Evolutionary conservation across 2,888 invertebrate genomes (phyloP).

Genomic region (Parnassius glacialis): DNA sequence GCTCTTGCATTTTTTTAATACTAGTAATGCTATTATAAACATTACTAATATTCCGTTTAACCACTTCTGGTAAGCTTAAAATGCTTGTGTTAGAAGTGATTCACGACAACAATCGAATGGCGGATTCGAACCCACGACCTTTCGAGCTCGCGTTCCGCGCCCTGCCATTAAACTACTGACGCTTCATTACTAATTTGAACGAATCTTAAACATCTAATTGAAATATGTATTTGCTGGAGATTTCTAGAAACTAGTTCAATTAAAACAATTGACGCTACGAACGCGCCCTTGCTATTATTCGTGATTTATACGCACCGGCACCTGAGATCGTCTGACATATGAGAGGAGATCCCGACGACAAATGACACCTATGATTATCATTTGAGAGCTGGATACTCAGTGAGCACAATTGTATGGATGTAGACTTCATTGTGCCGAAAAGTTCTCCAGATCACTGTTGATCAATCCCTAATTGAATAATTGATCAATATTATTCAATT

Average conservation of each 20-base stretch:
- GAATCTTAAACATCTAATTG: too few relatives aligned
- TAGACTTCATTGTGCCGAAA: background rate
- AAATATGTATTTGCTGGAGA: constrained; percentile 1
- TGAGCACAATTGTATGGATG: constrained; percentile 10
- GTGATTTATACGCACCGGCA: constrained; percentile 48
- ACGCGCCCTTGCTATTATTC: constrained; percentile 15
- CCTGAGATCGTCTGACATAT: constrained; percentile 37
- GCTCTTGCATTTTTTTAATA: too few relatives aligned
- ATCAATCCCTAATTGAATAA: background rate
- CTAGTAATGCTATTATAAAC: too few relatives aligned
- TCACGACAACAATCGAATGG: too few relatives aligned
- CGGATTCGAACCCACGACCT: too few relatives aligned
- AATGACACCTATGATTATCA: constrained; percentile 53
- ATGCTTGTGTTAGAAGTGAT: too few relatives aligned
- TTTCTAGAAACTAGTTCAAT: constrained; percentile 28
- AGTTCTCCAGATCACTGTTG: background rate
- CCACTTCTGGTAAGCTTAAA: too few relatives aligned
- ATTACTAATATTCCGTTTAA: too few relatives aligned
- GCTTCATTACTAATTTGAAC: too few relatives aligned
- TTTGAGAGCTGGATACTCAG: constrained; percentile 34
- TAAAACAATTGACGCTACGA: constrained; percentile 33
- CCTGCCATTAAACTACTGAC: too few relatives aligned
- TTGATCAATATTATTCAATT: too few relatives aligned
- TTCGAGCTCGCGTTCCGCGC: too few relatives aligned
- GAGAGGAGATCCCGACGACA: constrained; percentile 41